phyloP scores from a whole-genome alignment of 2,888 invertebrate species.

The Ochlodes sylvanus region DNA sequence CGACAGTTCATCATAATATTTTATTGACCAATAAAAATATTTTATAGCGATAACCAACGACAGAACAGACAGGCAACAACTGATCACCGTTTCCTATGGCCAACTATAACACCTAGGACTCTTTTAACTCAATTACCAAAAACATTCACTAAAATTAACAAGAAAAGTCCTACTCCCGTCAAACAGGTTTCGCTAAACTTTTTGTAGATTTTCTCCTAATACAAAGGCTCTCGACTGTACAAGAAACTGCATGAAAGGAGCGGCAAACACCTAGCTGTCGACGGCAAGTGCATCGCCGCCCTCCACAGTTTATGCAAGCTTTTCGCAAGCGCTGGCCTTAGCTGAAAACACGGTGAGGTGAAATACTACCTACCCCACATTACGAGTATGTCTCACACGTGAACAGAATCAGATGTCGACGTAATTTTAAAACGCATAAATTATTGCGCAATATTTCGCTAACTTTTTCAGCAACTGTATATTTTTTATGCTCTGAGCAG shows the following conservation, averaged over 20 bases:
- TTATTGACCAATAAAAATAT: background rate
- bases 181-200: background rate
- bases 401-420: too few relatives aligned
- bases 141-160: background rate
- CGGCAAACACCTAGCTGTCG: background rate
- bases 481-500: too few relatives aligned
- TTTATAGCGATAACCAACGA: too few relatives aligned
- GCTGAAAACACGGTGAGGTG: background rate
- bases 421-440: too few relatives aligned
- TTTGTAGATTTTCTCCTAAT: conserved; percentile 12
- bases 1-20: background rate
- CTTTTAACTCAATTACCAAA: too few relatives aligned
- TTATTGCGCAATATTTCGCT: too few relatives aligned
- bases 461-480: too few relatives aligned
- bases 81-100: background rate
- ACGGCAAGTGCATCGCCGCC: conserved; percentile 3
- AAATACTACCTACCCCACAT: too few relatives aligned
- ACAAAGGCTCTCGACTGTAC: conserved; percentile 28
- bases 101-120: too few relatives aligned
- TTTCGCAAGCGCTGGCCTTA: conserved; percentile 2
- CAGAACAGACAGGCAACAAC: too few relatives aligned
- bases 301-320: conserved; percentile 4
- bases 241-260: conserved; percentile 13
- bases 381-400: too few relatives aligned
- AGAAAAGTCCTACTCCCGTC: background rate